Evolutionary conservation across 2,113 vertebrate species (phyloP).

Genomic region (Xenopus tropicalis): DNA sequence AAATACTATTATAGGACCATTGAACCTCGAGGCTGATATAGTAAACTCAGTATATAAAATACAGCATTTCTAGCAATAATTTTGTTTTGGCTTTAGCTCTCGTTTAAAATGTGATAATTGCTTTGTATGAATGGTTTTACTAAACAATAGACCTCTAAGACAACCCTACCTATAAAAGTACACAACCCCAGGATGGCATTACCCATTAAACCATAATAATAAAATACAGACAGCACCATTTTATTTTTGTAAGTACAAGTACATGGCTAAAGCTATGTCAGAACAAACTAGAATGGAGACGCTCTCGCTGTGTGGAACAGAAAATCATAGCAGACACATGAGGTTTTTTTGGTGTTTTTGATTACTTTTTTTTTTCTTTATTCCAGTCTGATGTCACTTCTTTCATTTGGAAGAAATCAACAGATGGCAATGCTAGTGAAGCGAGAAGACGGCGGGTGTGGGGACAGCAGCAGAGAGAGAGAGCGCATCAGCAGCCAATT

Average conservation of each 20-base stretch:
- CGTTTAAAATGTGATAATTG: too few species aligned
- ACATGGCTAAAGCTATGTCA: not conserved
- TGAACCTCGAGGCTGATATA: too few species aligned
- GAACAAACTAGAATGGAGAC: not conserved
- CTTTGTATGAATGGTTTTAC: too few species aligned
- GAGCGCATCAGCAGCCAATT: not conserved
- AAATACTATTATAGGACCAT: too few species aligned
- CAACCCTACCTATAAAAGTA: too few species aligned
- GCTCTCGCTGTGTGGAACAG: not conserved
- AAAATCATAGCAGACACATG: not conserved
- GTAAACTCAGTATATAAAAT: too few species aligned
- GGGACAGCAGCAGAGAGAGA: not conserved
- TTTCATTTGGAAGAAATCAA: slow-evolving; percentile 1
- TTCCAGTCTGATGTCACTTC: not conserved
- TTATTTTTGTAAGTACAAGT: not conserved
- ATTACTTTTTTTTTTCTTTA: not conserved
- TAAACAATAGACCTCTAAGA: too few species aligned
- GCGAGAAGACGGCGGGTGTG: not conserved
- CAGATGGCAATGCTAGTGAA: not conserved
- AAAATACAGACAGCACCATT: too few species aligned
- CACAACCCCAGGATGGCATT: too few species aligned
- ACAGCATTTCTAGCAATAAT: too few species aligned
- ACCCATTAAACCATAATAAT: too few species aligned
- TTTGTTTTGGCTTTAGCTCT: too few species aligned
- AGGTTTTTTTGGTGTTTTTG: not conserved